phyloP scores from a whole-genome alignment of 2,113 vertebrate species.

The Vimba vimba region DNA sequence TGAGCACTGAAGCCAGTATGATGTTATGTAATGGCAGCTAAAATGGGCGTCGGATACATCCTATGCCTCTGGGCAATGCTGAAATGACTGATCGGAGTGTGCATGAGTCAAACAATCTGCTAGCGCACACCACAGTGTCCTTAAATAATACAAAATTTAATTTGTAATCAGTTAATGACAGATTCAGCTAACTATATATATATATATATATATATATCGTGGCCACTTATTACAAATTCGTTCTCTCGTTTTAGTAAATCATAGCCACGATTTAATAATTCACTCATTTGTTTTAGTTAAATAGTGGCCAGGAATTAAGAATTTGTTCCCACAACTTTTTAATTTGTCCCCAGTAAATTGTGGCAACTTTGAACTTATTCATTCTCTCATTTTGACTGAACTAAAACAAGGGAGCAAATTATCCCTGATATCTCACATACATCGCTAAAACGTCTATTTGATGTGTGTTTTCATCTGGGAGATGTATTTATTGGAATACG shows the following conservation, averaged over 20 bases:
- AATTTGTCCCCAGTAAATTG: too few relatives aligned
- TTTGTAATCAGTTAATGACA: background rate
- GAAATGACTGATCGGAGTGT: constrained; percentile 15
- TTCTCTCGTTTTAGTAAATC: too few relatives aligned
- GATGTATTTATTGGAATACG: background rate
- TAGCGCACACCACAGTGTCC: background rate
- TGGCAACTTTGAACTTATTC: too few relatives aligned
- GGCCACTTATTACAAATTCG: too few relatives aligned
- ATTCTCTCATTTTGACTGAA: too few relatives aligned
- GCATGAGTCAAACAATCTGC: constrained; percentile 17
- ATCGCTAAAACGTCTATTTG: background rate
- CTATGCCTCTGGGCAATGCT: constrained; percentile 30
- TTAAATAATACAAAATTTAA: background rate
- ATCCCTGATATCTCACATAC: background rate
- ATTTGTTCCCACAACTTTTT: too few relatives aligned
- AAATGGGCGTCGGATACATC: constrained; percentile 45
- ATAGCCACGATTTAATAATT: too few relatives aligned
- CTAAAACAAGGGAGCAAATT: too few relatives aligned
- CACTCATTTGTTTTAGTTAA: too few relatives aligned
- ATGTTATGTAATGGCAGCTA: constrained; percentile 51
- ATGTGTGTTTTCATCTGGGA: constrained; percentile 26
- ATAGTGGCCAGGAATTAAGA: too few relatives aligned
- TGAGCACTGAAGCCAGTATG: constrained; percentile 16
- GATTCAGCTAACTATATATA: background rate
- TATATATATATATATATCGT: background rate